phyloP scores from a whole-genome alignment of 2,888 invertebrate genomes.

The Tricholauxania praeusta region DNA sequence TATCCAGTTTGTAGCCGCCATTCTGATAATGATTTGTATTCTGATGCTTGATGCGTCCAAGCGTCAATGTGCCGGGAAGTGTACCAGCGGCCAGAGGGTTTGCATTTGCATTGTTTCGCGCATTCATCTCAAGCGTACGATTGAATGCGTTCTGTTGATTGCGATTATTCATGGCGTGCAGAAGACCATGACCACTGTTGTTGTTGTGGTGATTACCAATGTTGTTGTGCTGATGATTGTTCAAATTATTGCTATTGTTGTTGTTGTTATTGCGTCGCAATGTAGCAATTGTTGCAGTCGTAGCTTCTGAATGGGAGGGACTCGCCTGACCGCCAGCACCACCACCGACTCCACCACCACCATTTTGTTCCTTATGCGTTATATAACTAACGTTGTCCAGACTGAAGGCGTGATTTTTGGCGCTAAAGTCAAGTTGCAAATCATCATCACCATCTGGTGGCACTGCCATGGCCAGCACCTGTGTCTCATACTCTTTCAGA shows the following conservation, averaged over 20 bases:
- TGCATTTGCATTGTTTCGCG: conserved; percentile 66
- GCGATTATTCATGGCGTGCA: conserved; percentile 61
- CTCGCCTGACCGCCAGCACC: conserved; percentile 75
- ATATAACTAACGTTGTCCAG: conserved; percentile 91
- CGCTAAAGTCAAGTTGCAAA: conserved; percentile 87
- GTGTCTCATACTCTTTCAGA: conserved; percentile 94
- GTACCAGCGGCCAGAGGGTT: conserved; percentile 60
- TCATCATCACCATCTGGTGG: conserved; percentile 87
- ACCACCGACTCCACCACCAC: conserved; percentile 44
- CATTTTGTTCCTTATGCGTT: conserved; percentile 77
- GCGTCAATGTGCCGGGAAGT: conserved; percentile 64
- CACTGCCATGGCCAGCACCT: conserved; percentile 92
- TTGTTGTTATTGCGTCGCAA: conserved; percentile 66
- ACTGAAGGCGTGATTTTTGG: conserved; percentile 88
- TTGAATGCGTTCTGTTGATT: conserved; percentile 65
- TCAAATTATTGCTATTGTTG: conserved; percentile 55
- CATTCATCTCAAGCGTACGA: conserved; percentile 66
- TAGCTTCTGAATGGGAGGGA: conserved; percentile 85
- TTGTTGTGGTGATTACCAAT: conserved; percentile 74
- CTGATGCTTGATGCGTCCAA: conserved; percentile 67
- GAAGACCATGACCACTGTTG: conserved; percentile 61
- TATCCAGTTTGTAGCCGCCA: conserved; percentile 65
- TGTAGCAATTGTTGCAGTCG: conserved; percentile 82
- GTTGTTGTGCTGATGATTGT: conserved; percentile 74
- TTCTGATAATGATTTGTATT: conserved; percentile 67